Percentiles rank a stretch among this genome's conserved stretches.
These are phyloP conservation scores for Scaptomyza graminum DNA, from an alignment of 1,140 invertebrate genomes.

Conservation along the genomic window DNA sequence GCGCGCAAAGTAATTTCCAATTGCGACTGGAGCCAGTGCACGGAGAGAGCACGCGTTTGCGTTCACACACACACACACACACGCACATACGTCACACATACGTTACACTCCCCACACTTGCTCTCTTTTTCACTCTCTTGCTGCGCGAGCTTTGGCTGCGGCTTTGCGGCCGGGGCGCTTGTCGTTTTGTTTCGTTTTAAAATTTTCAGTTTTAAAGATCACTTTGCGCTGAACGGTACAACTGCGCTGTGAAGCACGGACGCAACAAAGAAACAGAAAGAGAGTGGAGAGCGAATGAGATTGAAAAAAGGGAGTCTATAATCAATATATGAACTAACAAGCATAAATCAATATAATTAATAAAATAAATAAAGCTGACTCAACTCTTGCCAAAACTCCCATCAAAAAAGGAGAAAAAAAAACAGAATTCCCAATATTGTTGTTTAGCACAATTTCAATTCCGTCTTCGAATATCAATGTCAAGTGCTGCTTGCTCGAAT, in stretches of 20 bases:
- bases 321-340: conserved; percentile 65
- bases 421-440: neutral
- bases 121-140: conserved; percentile 14
- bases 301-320: conserved; percentile 15
- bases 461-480: conserved; percentile 58
- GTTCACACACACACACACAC: neutral
- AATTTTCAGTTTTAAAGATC: conserved; percentile 79
- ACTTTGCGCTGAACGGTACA: conserved; percentile 51
- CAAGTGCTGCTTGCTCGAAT: conserved; percentile 61
- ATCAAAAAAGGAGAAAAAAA: neutral
- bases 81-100: too few species aligned
- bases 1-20: conserved; percentile 71
- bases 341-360: conserved; percentile 50
- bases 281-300: conserved; percentile 2
- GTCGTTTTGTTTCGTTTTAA: conserved; percentile 43
- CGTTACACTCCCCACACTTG: too few species aligned
- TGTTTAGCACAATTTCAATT: conserved; percentile 12
- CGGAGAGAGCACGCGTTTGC: conserved; percentile 4
- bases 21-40: conserved; percentile 12
- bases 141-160: conserved; percentile 55
- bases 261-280: neutral
- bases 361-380: conserved; percentile 41
- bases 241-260: neutral
- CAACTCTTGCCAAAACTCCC: conserved; percentile 8
- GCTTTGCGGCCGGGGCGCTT: conserved; percentile 40